Evolutionary conservation across 1,140 invertebrate species (phyloP).

Genomic region (Helicoverpa armigera): DNA sequence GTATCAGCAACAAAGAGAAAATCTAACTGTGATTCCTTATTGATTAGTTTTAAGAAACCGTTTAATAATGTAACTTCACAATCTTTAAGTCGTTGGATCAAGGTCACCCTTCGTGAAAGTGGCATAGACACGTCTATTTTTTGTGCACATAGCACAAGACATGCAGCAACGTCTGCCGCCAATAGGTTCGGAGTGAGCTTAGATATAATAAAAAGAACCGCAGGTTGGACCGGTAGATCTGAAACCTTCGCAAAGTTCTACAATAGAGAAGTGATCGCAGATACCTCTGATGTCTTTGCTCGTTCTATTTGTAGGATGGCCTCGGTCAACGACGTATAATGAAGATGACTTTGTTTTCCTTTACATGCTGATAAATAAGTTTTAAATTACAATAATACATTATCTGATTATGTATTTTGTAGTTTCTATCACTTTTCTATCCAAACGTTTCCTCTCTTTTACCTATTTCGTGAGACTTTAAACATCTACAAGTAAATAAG

Average conservation of each 20-base stretch:
- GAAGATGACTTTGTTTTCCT: too few relatives aligned
- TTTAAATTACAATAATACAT: too few relatives aligned
- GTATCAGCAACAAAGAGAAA: not conserved
- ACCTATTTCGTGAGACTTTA: too few relatives aligned
- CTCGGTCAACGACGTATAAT: too few relatives aligned
- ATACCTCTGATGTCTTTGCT: too few relatives aligned
- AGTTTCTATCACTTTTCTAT: too few relatives aligned
- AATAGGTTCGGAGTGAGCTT: slow-evolving; percentile 53
- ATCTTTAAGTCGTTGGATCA: slow-evolving; percentile 67
- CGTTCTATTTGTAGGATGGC: too few relatives aligned
- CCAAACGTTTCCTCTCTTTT: too few relatives aligned
- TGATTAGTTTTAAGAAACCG: slow-evolving; percentile 46
- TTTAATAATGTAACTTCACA: slow-evolving; percentile 53
- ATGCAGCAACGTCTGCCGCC: slow-evolving; percentile 60
- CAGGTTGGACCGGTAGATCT: slow-evolving; percentile 59
- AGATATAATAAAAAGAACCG: slow-evolving; percentile 60
- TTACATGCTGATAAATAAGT: too few relatives aligned
- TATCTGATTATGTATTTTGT: too few relatives aligned
- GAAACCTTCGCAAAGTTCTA: slow-evolving; percentile 64
- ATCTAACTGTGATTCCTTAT: slow-evolving; percentile 1
- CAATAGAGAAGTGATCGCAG: slow-evolving; percentile 21
- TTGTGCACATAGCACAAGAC: slow-evolving; percentile 61
- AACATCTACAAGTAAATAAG: too few relatives aligned
- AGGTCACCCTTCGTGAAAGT: slow-evolving; percentile 52
- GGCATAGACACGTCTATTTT: slow-evolving; percentile 59